Conservation (phyloP, 2,797 vertebrate species). For the Otolemur crassicaudatus region DNA sequence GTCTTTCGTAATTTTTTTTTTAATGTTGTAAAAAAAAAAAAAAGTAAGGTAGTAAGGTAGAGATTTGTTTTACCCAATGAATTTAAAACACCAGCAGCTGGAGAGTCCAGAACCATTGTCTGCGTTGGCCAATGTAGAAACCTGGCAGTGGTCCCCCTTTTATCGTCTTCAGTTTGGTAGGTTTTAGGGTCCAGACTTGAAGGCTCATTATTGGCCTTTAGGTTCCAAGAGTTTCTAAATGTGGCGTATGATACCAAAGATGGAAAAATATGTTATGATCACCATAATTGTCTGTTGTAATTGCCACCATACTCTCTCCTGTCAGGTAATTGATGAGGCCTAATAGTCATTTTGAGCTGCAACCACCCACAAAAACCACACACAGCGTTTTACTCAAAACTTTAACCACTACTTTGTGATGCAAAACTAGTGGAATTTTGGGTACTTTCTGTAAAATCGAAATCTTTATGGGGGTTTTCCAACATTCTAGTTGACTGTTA, state of each 20-base stretch:
- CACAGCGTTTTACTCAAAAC: constrained; percentile 89
- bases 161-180: background rate
- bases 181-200: background rate
- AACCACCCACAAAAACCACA: constrained; percentile 91
- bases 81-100: background rate
- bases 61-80: background rate
- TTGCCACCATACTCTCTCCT: constrained; percentile 75
- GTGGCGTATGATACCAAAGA: constrained; percentile 34
- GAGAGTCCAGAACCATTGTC: background rate
- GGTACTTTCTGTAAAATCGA: constrained; percentile 91
- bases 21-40: background rate
- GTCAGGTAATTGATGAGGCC: constrained; percentile 78
- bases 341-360: constrained; percentile 83
- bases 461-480: constrained; percentile 90
- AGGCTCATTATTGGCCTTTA: background rate
- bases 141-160: background rate
- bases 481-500: constrained; percentile 85
- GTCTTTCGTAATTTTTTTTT: background rate
- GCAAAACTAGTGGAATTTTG: constrained; percentile 91
- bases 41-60: background rate
- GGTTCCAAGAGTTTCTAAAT: constrained; percentile 46
- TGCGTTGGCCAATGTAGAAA: background rate
- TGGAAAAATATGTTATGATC: constrained; percentile 73
- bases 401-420: constrained; percentile 89
- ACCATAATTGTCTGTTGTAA: background rate